Evolutionary conservation across 2,113 vertebrate genomes (phyloP), one percentile per base, ranked within the genome.

Genomic region (Otocyon megalotis): DNA sequence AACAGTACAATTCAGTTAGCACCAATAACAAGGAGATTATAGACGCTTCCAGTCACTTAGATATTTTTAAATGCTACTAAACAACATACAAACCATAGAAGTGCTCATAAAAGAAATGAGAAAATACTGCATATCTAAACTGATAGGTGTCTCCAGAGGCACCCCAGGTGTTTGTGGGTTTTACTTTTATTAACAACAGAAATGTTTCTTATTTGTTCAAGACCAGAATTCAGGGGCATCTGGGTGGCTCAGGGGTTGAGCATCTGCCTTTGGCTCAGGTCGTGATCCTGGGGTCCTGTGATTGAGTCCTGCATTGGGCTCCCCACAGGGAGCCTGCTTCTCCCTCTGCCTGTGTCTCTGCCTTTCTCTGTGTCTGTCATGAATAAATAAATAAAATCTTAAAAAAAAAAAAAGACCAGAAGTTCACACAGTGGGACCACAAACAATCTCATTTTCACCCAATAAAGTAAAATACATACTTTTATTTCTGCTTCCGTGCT

Each of bases 401-500:
- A 43, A 43, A 43, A 43, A 43, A 43, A 43, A 43, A 43, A 43
- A 43, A 50, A 60, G 26, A 60, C 60, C 54, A 12, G 32, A 72
- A 58, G 43, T 88, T 37, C 35, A 2, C 19, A 77, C 7, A 35
- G 22, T 8, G 11, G 30, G 30, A 48, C 13, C 19, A 92, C 20
- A 89, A 35, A 60, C 11, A 58, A 20, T 35, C 16, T 24, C 22
- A 93, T 28, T 58, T 63, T 94, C n/a, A 62, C 35, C 16, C 4
- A 72, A 56, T 80, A 53, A 94, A 88, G 35, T 79, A n/a, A 71
- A 93, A 77, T 35, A 8, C 1, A 37, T 5, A 58, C 14, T 80
- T 54, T 95, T 32, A 90, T 76, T 90, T 92, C 54, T 87, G 74
- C 12, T 90, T 82, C 58, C 56, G 43, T 87, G 50, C 72, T 71